A percentile compares a stretch with the other conserved stretches of the same genome.
These are phyloP conservation scores for Ceratina australensis DNA, from an alignment of 1,140 invertebrate genomes.

Conservation along the genomic window DNA sequence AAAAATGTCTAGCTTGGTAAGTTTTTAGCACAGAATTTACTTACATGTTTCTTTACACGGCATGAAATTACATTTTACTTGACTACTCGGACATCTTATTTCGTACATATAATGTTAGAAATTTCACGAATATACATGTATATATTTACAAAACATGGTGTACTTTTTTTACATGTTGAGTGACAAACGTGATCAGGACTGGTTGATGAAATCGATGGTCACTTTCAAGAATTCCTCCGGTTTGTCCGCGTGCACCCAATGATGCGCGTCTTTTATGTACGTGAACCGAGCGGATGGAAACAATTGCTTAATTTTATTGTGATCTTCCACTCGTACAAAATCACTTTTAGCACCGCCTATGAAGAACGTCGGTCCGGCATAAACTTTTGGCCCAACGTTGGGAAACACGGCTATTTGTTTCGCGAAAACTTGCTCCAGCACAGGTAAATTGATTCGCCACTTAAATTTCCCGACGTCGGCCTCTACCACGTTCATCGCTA, in stretches of 20 bases:
- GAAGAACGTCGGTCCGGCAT: slow-evolving; percentile 87
- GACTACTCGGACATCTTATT: slow-evolving; percentile 41
- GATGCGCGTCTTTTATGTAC: slow-evolving; percentile 89
- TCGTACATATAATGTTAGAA: slow-evolving; percentile 46
- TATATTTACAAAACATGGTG: slow-evolving; percentile 59
- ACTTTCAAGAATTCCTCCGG: slow-evolving; percentile 88
- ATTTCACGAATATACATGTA: slow-evolving; percentile 62
- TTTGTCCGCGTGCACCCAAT: slow-evolving; percentile 96
- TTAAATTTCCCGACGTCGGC: slow-evolving; percentile 82
- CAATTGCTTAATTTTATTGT: slow-evolving; percentile 84
- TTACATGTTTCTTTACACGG: slow-evolving; percentile 36
- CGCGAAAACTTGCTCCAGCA: slow-evolving; percentile 84
- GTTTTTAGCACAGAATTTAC: slow-evolving; percentile 36
- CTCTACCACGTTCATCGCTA: slow-evolving; percentile 89
- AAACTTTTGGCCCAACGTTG: slow-evolving; percentile 79
- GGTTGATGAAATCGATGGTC: slow-evolving; percentile 74
- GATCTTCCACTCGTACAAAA: slow-evolving; percentile 87
- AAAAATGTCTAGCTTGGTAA: slow-evolving; percentile 27
- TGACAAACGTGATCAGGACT: not conserved
- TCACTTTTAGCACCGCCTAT: slow-evolving; percentile 89
- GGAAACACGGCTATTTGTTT: slow-evolving; percentile 84
- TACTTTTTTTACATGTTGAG: slow-evolving; percentile 35
- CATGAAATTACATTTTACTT: slow-evolving; percentile 39
- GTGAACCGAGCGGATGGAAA: slow-evolving; percentile 89
- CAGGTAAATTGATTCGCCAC: slow-evolving; percentile 88